Evolutionary conservation across 2,888 invertebrate genomes (phyloP).

Genomic region (Miltochrista miniata): DNA sequence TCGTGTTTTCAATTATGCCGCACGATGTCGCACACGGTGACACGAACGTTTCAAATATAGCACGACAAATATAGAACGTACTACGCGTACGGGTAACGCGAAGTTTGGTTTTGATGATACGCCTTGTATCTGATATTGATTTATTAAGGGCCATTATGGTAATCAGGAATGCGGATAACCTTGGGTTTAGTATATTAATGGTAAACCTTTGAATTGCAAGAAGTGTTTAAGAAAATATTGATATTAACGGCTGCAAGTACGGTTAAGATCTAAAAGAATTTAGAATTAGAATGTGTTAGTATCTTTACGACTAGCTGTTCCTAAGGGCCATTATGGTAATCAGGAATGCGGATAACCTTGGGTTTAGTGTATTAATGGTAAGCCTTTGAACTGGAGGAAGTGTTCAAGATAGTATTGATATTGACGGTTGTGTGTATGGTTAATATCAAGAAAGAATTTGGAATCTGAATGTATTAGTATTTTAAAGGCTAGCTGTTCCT

Average conservation of each 20-base stretch:
- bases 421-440: no score
- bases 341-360: no score
- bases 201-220: neutral
- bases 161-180: neutral
- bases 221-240: neutral
- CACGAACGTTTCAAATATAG: slow-evolving; percentile 72
- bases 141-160: slow-evolving; percentile 19
- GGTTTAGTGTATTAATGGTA: no score
- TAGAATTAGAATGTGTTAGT: no score
- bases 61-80: slow-evolving; percentile 65
- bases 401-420: no score
- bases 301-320: no score
- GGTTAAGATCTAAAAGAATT: no score
- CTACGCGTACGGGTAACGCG: slow-evolving; percentile 50
- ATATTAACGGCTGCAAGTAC: neutral
- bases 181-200: neutral
- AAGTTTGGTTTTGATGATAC: slow-evolving; percentile 35
- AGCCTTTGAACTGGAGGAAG: no score
- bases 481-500: no score
- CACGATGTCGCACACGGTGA: slow-evolving; percentile 72
- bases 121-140: slow-evolving; percentile 31
- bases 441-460: no score
- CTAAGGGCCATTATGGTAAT: no score
- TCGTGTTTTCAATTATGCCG: slow-evolving; percentile 36
- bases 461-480: no score